Percentiles rank a stretch among this genome's conserved stretches.
phyloP scores from a whole-genome alignment of 2,113 vertebrate species.

The Heterotilapia buettikoferi region DNA sequence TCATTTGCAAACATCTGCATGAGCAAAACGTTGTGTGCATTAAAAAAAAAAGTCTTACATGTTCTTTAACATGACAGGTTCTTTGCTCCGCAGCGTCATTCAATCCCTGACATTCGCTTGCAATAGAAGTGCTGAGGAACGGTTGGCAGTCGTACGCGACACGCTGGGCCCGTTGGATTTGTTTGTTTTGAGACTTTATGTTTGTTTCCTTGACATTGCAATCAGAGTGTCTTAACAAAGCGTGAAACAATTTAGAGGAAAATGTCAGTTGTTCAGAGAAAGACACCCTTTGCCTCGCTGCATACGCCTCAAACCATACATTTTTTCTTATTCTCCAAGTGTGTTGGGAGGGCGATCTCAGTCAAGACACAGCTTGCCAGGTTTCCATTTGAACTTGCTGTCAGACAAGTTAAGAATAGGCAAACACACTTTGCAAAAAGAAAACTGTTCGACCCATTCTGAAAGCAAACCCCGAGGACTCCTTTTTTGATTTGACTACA shows the following conservation, averaged over 20 bases:
- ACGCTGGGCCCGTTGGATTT: background rate
- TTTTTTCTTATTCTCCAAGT: conserved; percentile 26
- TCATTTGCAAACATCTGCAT: background rate
- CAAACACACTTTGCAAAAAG: conserved; percentile 54
- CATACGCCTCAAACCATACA: conserved; percentile 6
- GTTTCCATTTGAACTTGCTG: conserved; percentile 63
- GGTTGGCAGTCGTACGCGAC: conserved; percentile 36
- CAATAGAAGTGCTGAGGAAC: conserved; percentile 39
- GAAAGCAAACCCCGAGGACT: conserved; percentile 29
- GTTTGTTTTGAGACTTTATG: conserved; percentile 33
- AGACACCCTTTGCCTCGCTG: background rate
- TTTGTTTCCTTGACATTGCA: conserved; percentile 29
- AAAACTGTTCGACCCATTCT: conserved; percentile 51
- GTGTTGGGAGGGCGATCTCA: conserved; percentile 29
- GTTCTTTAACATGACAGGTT: background rate
- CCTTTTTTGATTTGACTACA: conserved; percentile 27
- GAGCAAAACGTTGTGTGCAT: background rate
- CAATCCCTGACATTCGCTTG: conserved; percentile 21
- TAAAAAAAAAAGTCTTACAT: background rate
- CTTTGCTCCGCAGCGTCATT: conserved; percentile 22
- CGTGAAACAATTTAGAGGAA: conserved; percentile 23
- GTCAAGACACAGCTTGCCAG: conserved; percentile 70
- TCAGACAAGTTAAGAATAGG: conserved; percentile 54
- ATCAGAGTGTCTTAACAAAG: conserved; percentile 15
- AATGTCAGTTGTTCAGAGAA: conserved; percentile 10